These are phyloP conservation scores for Euplagia quadripunctaria DNA, from an alignment of 2,888 invertebrate genomes.

Conservation along the genomic window DNA sequence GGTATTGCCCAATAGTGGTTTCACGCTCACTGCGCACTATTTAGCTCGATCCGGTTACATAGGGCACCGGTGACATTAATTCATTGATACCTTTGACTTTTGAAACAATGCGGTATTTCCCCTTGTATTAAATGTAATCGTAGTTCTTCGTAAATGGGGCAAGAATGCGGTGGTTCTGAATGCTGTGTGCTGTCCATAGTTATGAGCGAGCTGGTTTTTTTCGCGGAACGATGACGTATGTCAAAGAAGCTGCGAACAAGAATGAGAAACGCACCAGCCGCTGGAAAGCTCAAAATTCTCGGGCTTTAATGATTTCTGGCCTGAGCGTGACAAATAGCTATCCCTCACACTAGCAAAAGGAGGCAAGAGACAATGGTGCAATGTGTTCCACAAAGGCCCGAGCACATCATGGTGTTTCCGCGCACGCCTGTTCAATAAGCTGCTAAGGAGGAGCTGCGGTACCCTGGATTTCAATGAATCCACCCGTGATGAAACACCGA, in stretches of 20 bases:
- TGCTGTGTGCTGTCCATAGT: neutral
- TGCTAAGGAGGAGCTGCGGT: neutral
- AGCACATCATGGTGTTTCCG: neutral
- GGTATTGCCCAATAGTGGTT: constrained; percentile 66
- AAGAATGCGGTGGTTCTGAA: neutral
- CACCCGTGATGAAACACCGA: neutral
- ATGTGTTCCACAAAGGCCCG: neutral
- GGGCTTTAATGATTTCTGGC: neutral
- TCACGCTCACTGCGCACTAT: constrained; percentile 65
- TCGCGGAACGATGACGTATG: neutral
- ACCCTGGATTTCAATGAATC: neutral
- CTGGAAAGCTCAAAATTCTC: neutral
- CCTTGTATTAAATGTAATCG: constrained; percentile 1
- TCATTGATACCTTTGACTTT: constrained; percentile 48
- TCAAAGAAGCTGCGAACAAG: neutral
- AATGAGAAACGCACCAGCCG: neutral
- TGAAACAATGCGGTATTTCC: constrained; percentile 40
- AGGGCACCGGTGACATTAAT: constrained; percentile 51
- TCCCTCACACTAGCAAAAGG: too few species aligned
- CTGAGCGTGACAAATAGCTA: too few species aligned
- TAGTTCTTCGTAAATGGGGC: neutral
- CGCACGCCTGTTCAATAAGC: neutral
- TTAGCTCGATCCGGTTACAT: constrained; percentile 64
- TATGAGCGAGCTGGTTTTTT: neutral
- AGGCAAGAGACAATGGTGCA: neutral